Base-by-base conservation (phyloP, 53 echinoderm and acorn worm species). In the Patiria pectinifera region DNA sequence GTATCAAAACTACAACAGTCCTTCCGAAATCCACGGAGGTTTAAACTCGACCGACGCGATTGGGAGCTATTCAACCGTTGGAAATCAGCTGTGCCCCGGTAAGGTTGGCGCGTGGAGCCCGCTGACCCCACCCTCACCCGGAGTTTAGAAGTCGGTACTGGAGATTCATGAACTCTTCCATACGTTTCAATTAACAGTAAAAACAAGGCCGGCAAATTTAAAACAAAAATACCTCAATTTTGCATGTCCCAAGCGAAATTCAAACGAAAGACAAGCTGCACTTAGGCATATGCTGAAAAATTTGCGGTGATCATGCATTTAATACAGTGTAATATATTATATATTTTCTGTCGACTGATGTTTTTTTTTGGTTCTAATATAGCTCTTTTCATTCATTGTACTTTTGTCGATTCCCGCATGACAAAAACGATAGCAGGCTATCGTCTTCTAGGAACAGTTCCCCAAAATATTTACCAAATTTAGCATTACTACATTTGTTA, bases 91-190 rank as follows among this genome's bases (percentile, higher is more conserved):
- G 12, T 90, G 49, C 80, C 82, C 69, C 90, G 90, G 90, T 63
- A 90, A 66, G 48, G 70, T 80, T 80, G 66, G 90, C 11, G 78
- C 81, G 14, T 90, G 90, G 90, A 66, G 90, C 82, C 90, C 90
- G 81, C 90, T 90, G 47, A 90, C 90, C 48, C 90, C 90, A 80
- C 80, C 90, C 24, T 90, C 90, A 7, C 90, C 90, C 11, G 90
- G 90, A 46, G 66, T 80, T 53, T 90, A 81, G 69, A 45, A 81
- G 45, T 74, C 22, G 74, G 74, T 74, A 23, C 19, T 74, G 22
- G 74, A 23, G 2, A 23, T 16, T 14, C 5, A 12, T 70, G 70
- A 70, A 70, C 16, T 21, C 21, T 70, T 12, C 5, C 4, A 14
- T 21, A 19, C 19, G 4, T 15, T 18, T 13, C 19, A 16, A 18